Base-by-base conservation (phyloP, 2,888 invertebrate species). In the Galerucella pusilla region DNA sequence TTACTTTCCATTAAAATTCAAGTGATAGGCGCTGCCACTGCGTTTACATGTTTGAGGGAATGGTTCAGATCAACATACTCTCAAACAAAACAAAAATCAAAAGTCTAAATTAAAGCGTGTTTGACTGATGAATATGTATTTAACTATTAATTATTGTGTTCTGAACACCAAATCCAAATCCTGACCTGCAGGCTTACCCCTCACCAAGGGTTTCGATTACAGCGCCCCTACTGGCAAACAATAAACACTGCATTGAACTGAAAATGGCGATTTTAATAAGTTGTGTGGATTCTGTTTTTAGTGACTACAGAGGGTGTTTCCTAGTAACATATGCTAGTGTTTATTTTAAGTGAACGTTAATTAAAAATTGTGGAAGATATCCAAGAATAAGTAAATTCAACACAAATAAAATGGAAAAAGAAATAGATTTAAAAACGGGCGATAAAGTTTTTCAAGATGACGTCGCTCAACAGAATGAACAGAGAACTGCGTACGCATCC, bases 381-480 rank as follows among this genome's bases (percentile, higher is more conserved):
- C 46, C 60, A 71, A 84, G 84, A 84, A 85, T 86, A 82, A 83
- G 81, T 80, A 84, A 82, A 81, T 84, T 84, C 80, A 82, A 83
- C 80, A 81, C 80, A 79, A 83, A 84, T 80, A 78, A 82, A 71
- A 82, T 81, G 73, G 82, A 79, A 70, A 80, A 82, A 84, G 80
- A 83, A 61, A 69, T 73, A 49, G 71, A 73, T 76, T 78, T 78
- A 75, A 78, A 80, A 76, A 75, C 76, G 60, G 73, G 66, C 71
- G 78, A 77, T 71, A 79, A 84, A 83, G 83, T 82, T 82, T 83
- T 83, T 80, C 83, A 86, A 83, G 84, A 90, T 90, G 90, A 91
- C 90, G 92, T 91, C 90, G 90, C 88, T 83, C 84, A 87, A 86
- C 88, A 85, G 84, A 85, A 86, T 74, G 80, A 75, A 79, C 85